Evolutionary conservation across 1,140 invertebrate species (phyloP), one percentile per base, ranked within the genome.

Genomic region (Drosophila ohnishii): DNA sequence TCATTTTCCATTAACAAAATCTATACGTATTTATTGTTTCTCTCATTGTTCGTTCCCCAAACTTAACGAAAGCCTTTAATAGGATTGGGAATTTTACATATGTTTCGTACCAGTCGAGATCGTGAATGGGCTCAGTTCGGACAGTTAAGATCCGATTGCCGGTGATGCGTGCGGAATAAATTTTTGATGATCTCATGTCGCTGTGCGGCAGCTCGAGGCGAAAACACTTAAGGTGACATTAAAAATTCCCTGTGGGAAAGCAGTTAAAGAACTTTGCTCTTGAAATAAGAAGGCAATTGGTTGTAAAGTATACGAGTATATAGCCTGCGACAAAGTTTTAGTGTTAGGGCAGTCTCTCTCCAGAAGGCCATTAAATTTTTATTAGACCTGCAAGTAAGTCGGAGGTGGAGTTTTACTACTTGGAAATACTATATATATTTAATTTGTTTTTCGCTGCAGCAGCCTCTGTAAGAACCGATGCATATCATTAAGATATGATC

Each of bases 61-160:
- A 67, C 51, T 58, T 67, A 53, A 71, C 34, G 65, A 80, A 87
- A 87, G 84, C 85, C 80, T 45, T 89, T 88, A 88, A 88, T 88
- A 84, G 84, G 85, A 88, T 88, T 88, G 79, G 69, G 30, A 55
- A 80, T 78, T 88, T 89, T 80, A 89, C 80, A 89, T 89, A 75
- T 80, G 80, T 80, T 70, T 76, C 45, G 16, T n/a, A 19, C 40
- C 39, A 44, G 42, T 40, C 40, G 19, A 48, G 61, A 71, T 63
- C 78, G 70, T 85, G 64, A 66, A 75, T 50, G 51, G 60, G 51
- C 61, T 75, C 59, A 71, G 50, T 34, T 45, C 42, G 50, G 19
- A 35, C 42, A 55, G 57, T 67, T 58, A 69, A 57, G 42, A 57
- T 69, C 53, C 53, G 51, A 58, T 48, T 62, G 56, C 56, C 44